phyloP scores from a whole-genome alignment of 1,140 invertebrate species.

The Yoshiicerus persimilis region DNA sequence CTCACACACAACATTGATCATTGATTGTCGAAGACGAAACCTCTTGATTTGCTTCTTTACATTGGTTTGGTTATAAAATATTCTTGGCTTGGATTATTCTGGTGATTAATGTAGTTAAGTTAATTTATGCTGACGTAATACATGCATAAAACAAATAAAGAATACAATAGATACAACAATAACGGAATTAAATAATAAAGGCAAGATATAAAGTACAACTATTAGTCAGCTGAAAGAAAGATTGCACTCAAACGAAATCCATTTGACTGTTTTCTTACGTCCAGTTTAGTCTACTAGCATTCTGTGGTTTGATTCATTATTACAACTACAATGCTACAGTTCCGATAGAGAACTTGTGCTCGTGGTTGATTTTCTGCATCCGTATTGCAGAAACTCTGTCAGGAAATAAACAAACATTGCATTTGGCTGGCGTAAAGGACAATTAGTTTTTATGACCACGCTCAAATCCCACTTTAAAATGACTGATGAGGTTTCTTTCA shows the following conservation, averaged over 20 bases:
- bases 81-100: too few relatives aligned
- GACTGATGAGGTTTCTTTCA: background rate
- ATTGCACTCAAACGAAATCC: background rate
- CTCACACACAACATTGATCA: background rate
- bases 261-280: background rate
- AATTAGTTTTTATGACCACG: background rate
- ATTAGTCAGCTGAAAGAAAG: background rate
- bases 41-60: too few relatives aligned
- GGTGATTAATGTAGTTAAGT: background rate
- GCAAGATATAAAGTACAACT: background rate
- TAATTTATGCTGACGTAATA: background rate
- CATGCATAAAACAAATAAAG: background rate
- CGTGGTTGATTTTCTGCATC: background rate
- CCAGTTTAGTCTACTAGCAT: background rate
- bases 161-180: background rate
- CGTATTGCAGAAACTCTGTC: background rate
- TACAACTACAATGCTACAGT: background rate
- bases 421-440: background rate
- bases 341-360: background rate
- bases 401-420: conserved; percentile 1
- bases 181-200: background rate
- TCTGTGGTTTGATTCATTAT: background rate
- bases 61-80: too few relatives aligned
- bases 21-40: background rate
- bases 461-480: background rate